Conservation (phyloP, 2,113 vertebrate species). For the Sylvilagus bachmani region DNA sequence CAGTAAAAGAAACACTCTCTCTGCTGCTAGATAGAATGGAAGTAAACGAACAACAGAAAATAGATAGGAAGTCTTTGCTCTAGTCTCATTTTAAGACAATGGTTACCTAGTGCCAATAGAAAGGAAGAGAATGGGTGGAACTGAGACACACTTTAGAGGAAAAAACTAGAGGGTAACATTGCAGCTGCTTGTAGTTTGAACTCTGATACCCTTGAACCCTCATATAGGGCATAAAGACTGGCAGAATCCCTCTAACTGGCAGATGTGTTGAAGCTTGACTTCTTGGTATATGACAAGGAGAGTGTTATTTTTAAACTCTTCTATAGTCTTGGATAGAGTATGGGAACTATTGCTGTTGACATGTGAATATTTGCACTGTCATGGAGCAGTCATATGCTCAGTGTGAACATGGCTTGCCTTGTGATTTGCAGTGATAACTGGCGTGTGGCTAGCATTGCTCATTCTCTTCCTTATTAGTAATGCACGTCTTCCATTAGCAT, state of each 20-base stretch:
- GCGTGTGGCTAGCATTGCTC: constrained; percentile 64
- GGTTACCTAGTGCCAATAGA: not conserved
- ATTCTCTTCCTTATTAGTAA: constrained; percentile 74
- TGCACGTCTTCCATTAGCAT: constrained; percentile 78
- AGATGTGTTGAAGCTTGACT: constrained; percentile 54
- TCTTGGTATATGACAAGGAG: constrained; percentile 46
- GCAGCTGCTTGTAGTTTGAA: not conserved
- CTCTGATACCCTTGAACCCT: constrained; percentile 2
- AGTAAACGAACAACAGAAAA: not conserved
- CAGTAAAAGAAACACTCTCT: not conserved
- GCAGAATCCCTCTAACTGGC: constrained; percentile 56
- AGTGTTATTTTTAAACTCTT: constrained; percentile 74
- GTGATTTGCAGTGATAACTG: constrained; percentile 68
- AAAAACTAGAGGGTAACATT: not conserved
- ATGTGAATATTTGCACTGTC: constrained; percentile 63
- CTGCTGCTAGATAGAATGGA: not conserved
- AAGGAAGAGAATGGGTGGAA: not conserved
- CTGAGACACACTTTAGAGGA: not conserved
- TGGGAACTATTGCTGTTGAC: constrained; percentile 59
- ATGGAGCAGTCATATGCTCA: constrained; percentile 42
- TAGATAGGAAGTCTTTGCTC: not conserved
- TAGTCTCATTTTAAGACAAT: too few relatives aligned
- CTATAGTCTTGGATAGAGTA: constrained; percentile 55
- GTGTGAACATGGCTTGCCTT: constrained; percentile 46
- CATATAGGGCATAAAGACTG: not conserved